phyloP scores from a whole-genome alignment of 2,797 vertebrate genomes.

The Poeciliopsis gracilis region DNA sequence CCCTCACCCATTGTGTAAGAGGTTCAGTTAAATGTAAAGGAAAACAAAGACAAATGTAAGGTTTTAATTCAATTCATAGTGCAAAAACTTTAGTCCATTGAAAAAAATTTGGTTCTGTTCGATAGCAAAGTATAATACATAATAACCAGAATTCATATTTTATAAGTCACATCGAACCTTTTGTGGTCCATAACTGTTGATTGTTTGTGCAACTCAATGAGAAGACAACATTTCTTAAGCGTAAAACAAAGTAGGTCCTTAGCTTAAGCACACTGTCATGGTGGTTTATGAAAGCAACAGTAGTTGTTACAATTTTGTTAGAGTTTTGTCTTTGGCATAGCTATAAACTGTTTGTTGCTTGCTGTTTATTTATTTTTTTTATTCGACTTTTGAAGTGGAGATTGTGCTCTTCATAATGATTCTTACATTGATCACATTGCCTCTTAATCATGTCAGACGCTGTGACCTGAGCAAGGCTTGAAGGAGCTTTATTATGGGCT shows the following conservation, averaged over 20 bases:
- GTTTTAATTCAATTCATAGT: neutral
- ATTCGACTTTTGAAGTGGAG: no score
- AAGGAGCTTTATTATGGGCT: constrained; percentile 16
- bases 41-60: neutral
- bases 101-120: neutral
- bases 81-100: neutral
- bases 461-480: no score
- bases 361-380: no score
- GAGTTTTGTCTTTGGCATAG: neutral
- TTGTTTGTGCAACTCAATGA: neutral
- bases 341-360: no score
- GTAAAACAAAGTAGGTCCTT: no score
- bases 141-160: neutral
- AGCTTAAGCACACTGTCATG: no score
- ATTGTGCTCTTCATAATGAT: no score
- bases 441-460: no score
- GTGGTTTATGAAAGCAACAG: neutral
- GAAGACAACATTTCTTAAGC: neutral
- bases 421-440: no score
- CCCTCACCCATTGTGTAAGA: neutral
- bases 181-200: neutral
- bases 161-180: neutral
- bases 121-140: neutral
- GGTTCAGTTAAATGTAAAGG: neutral
- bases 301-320: neutral